Evolutionary conservation across 2,888 invertebrate genomes (phyloP).

Genomic region (Calliopum simillimum): DNA sequence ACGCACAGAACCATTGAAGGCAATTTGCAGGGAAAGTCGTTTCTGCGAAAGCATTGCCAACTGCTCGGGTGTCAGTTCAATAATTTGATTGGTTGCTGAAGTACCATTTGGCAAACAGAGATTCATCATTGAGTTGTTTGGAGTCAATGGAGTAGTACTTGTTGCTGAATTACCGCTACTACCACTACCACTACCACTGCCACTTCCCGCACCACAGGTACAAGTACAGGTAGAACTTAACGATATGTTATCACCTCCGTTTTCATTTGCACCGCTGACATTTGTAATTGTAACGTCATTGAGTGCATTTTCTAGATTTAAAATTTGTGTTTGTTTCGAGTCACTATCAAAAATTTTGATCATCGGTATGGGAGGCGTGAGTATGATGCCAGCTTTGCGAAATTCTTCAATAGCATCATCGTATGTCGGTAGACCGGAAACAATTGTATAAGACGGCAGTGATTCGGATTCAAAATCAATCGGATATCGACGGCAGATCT

Average conservation of each 20-base stretch:
- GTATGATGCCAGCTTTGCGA: conserved; percentile 66
- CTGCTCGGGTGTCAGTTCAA: conserved; percentile 65
- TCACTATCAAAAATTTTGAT: conserved; percentile 63
- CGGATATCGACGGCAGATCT: conserved; percentile 63
- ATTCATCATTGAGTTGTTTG: conserved; percentile 15
- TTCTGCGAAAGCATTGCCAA: conserved; percentile 63
- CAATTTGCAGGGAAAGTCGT: conserved; percentile 65
- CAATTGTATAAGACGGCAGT: conserved; percentile 74
- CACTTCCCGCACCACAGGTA: conserved; percentile 38
- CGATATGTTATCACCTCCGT: conserved; percentile 54
- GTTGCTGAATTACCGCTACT: conserved; percentile 18
- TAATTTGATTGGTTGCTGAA: conserved; percentile 53
- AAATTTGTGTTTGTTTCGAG: conserved; percentile 45
- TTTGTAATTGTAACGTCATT: conserved; percentile 33
- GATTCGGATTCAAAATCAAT: conserved; percentile 69
- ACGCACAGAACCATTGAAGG: conserved; percentile 59
- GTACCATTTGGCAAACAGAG: conserved; percentile 4
- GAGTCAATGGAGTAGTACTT: conserved; percentile 2
- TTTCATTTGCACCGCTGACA: conserved; percentile 34
- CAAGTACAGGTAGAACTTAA: conserved; percentile 60
- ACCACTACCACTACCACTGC: conserved; percentile 31
- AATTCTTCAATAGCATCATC: conserved; percentile 74
- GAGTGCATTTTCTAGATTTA: conserved; percentile 43
- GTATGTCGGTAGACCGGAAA: conserved; percentile 75
- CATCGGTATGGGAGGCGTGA: conserved; percentile 61